Conservation (phyloP, 1,140 invertebrate genomes). For the Brachionus calyciflorus region DNA sequence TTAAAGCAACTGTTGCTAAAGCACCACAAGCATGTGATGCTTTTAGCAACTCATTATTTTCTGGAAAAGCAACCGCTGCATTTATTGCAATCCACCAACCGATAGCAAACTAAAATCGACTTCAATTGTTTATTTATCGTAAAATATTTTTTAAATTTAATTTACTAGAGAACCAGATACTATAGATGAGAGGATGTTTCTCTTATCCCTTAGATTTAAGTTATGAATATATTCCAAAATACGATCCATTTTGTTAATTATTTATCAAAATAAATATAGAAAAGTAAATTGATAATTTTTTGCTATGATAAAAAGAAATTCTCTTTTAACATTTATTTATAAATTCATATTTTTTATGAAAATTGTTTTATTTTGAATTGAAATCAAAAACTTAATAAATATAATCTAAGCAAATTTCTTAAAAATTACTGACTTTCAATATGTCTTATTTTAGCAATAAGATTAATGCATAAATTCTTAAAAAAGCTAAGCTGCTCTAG, state of each 20-base stretch:
- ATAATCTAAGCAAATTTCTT: too few species aligned
- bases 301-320: too few species aligned
- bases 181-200: slow-evolving; percentile 35
- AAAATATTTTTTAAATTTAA: background rate
- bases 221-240: slow-evolving; percentile 38
- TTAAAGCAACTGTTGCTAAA: slow-evolving; percentile 83
- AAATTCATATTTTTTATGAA: too few species aligned
- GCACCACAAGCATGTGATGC: slow-evolving; percentile 90
- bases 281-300: too few species aligned
- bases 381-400: too few species aligned
- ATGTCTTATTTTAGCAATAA: too few species aligned
- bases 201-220: slow-evolving; percentile 40
- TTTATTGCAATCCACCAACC: slow-evolving; percentile 99
- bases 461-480: too few species aligned
- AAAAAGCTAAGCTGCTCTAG: too few species aligned
- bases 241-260: slow-evolving; percentile 27
- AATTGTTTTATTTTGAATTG: too few species aligned
- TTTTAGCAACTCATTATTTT: slow-evolving; percentile 66
- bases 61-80: slow-evolving; percentile 75
- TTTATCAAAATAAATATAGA: too few species aligned
- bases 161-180: slow-evolving; percentile 35
- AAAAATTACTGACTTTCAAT: too few species aligned
- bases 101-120: slow-evolving; percentile 73
- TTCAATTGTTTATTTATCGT: background rate
- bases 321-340: too few species aligned